Percentiles rank a stretch among this genome's conserved stretches.
Evolutionary conservation across 2,888 invertebrate genomes (phyloP).

Genomic region (Halocaridina rubra): DNA sequence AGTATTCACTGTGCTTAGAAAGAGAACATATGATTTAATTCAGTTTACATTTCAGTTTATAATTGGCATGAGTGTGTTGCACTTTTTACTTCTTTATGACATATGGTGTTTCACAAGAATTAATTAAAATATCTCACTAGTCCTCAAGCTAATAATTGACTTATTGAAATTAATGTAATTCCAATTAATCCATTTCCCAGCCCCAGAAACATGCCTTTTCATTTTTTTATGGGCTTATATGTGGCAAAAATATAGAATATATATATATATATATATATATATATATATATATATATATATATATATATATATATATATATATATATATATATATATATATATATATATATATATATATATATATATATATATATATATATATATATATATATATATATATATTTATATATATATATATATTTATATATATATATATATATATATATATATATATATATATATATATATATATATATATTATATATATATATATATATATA

Average conservation of each 20-base stretch:
- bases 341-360: not conserved
- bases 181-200: too few species aligned
- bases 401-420: not conserved
- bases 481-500: too few species aligned
- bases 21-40: not conserved
- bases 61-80: not conserved
- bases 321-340: not conserved
- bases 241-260: too few species aligned
- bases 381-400: not conserved
- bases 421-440: not conserved
- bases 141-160: not conserved
- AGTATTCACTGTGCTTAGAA: too few species aligned
- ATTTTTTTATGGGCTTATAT: too few species aligned
- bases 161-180: not conserved
- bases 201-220: too few species aligned
- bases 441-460: conserved; percentile 1
- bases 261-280: not conserved
- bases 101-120: not conserved
- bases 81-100: not conserved
- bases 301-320: not conserved
- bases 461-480: not conserved
- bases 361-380: not conserved
- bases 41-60: not conserved
- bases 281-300: not conserved
- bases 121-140: not conserved